A percentile compares a stretch with the other conserved stretches of the same genome.
Evolutionary conservation across 2,888 invertebrate genomes (phyloP).

Genomic region (Aplocera efformata): DNA sequence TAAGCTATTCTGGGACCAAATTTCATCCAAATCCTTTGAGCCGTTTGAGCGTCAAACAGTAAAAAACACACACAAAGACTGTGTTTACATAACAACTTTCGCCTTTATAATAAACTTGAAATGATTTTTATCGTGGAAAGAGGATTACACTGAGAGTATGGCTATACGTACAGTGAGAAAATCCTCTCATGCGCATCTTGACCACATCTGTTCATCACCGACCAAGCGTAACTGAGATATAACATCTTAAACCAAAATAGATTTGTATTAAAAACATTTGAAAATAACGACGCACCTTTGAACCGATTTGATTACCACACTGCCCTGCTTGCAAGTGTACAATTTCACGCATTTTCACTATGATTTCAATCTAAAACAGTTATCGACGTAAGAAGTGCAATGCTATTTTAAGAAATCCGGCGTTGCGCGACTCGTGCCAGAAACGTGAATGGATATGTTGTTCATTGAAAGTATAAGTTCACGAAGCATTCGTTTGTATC

Average conservation of each 20-base stretch:
- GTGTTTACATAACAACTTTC: no score
- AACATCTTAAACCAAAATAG: constrained; percentile 10
- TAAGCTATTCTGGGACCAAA: no score
- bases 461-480: no score
- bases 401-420: constrained; percentile 43
- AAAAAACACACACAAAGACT: no score
- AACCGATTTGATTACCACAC: constrained; percentile 95
- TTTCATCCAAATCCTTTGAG: no score
- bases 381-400: constrained; percentile 25
- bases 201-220: constrained; percentile 3
- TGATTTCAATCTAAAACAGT: constrained; percentile 38
- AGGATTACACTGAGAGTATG: no score
- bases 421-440: constrained; percentile 9
- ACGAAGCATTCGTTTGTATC: no score
- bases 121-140: no score
- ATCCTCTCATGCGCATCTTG: constrained; percentile 17
- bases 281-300: constrained; percentile 84
- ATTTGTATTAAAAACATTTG: no score
- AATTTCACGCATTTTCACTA: constrained; percentile 90
- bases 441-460: no score
- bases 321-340: constrained; percentile 95
- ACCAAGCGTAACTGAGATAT: constrained; percentile 13
- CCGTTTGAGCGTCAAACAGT: no score
- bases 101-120: no score
- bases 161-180: constrained; percentile 13